Conservation (phyloP, 2,113 vertebrate genomes). For the Cricetomys ansorgei region DNA sequence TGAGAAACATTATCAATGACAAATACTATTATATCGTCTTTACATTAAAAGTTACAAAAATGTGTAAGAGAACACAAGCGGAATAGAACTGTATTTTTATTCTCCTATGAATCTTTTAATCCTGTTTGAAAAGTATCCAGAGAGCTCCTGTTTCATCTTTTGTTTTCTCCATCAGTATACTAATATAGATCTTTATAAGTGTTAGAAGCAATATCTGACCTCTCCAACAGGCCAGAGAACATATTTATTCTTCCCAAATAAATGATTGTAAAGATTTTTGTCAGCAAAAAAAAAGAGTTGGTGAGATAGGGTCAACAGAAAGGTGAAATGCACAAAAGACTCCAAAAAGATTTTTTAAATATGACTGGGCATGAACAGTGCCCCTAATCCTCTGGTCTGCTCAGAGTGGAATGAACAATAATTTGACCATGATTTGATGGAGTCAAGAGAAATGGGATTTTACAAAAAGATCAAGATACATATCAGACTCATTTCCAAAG, state of each 20-base stretch:
- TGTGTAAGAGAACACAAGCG: conserved; percentile 33
- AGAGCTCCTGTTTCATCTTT: neutral
- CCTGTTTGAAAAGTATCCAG: conserved; percentile 63
- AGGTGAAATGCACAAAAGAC: conserved; percentile 77
- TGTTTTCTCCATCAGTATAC: conserved; percentile 21
- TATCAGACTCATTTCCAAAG: conserved; percentile 30
- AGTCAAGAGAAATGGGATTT: conserved; percentile 43
- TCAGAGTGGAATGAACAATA: neutral
- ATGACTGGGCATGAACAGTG: conserved; percentile 39
- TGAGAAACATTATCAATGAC: neutral
- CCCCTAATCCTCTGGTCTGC: conserved; percentile 19
- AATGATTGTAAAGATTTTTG: conserved; percentile 72
- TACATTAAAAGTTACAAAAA: conserved; percentile 4
- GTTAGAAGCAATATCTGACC: conserved; percentile 69
- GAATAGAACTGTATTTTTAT: neutral
- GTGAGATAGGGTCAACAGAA: conserved; percentile 60
- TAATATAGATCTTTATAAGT: conserved; percentile 54
- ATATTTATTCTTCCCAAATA: conserved; percentile 78
- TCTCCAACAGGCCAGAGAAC: conserved; percentile 73
- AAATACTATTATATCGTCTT: neutral
- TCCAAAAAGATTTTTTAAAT: conserved; percentile 76
- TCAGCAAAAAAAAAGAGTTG: conserved; percentile 57
- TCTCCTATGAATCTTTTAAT: conserved; percentile 26
- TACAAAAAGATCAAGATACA: conserved; percentile 61
- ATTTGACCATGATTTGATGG: conserved; percentile 68